phyloP scores from a whole-genome alignment of 2,888 invertebrate species.

The Patella ulyssiponensis region DNA sequence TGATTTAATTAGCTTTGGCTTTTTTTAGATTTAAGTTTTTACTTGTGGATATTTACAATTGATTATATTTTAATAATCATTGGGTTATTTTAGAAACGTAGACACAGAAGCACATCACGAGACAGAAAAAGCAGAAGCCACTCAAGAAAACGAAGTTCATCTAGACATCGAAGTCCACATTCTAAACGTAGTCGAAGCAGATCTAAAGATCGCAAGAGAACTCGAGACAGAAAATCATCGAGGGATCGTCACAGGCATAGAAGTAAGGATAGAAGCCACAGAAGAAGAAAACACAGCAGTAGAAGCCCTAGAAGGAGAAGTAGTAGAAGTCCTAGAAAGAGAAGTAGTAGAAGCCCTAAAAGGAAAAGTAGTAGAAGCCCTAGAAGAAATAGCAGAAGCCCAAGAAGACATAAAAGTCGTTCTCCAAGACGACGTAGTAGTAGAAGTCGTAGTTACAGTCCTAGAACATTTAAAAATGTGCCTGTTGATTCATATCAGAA shows the following conservation, averaged over 20 bases:
- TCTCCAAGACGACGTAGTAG: constrained; percentile 21
- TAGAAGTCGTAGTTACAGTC: constrained; percentile 27
- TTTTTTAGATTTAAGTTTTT: no score
- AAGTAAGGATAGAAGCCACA: constrained; percentile 36
- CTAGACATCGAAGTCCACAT: constrained; percentile 13
- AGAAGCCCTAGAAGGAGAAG: constrained; percentile 16
- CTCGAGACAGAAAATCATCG: constrained; percentile 36
- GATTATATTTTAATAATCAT: constrained; percentile 33
- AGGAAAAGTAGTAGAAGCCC: constrained; percentile 35
- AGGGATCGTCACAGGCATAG: constrained; percentile 38
- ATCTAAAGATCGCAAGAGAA: constrained; percentile 33
- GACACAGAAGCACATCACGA: not conserved
- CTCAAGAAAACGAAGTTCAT: constrained; percentile 25
- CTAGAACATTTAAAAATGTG: constrained; percentile 9
- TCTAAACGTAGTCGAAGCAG: constrained; percentile 20
- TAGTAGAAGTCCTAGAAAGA: constrained; percentile 13
- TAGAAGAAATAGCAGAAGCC: constrained; percentile 13
- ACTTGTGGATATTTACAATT: no score
- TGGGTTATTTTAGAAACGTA: constrained; percentile 6
- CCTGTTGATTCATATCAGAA: constrained; percentile 22
- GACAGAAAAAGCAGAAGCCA: constrained; percentile 14
- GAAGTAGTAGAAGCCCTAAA: constrained; percentile 24
- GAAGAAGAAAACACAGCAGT: constrained; percentile 30
- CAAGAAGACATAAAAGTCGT: constrained; percentile 20
- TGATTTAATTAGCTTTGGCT: no score